A percentile compares a stretch with the other conserved stretches of the same genome.
phyloP scores from a whole-genome alignment of 2,888 invertebrate genomes.

The Mythimna pallens region DNA sequence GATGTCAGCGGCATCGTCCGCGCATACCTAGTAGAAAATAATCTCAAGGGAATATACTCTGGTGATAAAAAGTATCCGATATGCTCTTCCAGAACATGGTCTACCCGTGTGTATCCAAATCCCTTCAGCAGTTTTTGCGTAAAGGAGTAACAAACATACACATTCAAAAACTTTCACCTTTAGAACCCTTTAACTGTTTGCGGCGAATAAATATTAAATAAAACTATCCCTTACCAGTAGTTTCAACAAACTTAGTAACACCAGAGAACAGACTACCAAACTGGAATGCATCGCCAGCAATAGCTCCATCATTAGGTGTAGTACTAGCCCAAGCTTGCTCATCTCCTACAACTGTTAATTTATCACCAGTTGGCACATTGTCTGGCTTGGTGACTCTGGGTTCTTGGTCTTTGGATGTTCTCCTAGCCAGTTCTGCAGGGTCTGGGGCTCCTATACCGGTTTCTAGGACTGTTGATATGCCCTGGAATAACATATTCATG shows the following conservation, averaged over 20 bases:
- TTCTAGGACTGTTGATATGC: conserved; percentile 94
- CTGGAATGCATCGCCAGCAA: conserved; percentile 82
- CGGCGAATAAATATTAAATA: not conserved
- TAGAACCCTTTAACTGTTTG: too few species aligned
- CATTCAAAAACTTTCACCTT: too few species aligned
- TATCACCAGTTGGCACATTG: conserved; percentile 28
- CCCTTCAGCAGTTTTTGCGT: too few species aligned
- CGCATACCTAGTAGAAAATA: too few species aligned
- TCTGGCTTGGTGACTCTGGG: conserved; percentile 29
- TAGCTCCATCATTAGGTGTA: conserved; percentile 56
- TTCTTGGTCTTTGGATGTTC: conserved; percentile 70
- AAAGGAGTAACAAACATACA: too few species aligned
- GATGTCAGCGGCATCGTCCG: too few species aligned
- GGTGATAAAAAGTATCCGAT: too few species aligned
- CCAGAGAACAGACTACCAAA: conserved; percentile 92
- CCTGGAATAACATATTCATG: conserved; percentile 86
- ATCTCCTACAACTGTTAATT: conserved; percentile 41
- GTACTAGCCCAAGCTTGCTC: conserved; percentile 52
- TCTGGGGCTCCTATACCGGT: conserved; percentile 95
- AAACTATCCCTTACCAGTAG: conserved; percentile 85
- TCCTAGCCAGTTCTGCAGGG: conserved; percentile 94
- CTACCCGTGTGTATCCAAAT: too few species aligned
- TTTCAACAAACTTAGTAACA: conserved; percentile 93
- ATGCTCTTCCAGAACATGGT: too few species aligned
- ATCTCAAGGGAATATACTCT: too few species aligned